Conservation (phyloP, 2,113 vertebrate genomes). For the Ornithorhynchus anatinus region DNA sequence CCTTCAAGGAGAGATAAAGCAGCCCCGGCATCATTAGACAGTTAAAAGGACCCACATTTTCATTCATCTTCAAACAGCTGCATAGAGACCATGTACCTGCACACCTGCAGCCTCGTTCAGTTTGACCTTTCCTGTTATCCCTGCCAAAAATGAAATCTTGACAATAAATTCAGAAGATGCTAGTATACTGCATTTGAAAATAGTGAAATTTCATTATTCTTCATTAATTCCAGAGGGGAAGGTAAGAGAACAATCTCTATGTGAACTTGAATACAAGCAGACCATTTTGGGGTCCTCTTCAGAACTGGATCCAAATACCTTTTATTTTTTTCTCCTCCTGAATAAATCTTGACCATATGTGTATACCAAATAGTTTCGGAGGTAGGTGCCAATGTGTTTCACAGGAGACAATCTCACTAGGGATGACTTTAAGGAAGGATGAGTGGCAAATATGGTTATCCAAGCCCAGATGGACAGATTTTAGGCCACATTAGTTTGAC, state of each 20-base stretch:
- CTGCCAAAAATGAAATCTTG: slow-evolving; percentile 46
- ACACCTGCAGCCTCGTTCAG: slow-evolving; percentile 53
- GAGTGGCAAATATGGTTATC: not conserved
- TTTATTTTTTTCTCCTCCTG: not conserved
- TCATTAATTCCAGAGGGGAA: slow-evolving; percentile 25
- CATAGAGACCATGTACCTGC: not conserved
- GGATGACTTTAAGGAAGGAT: not conserved
- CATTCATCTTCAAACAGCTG: slow-evolving; percentile 33
- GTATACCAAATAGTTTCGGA: not conserved
- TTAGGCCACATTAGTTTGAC: not conserved
- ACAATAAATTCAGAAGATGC: slow-evolving; percentile 37
- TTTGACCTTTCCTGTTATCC: slow-evolving; percentile 35
- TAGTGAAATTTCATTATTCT: slow-evolving; percentile 25
- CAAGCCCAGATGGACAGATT: not conserved
- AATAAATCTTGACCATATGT: not conserved
- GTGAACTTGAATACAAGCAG: not conserved
- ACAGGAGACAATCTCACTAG: not conserved
- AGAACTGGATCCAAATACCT: not conserved
- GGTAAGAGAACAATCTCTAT: slow-evolving; percentile 1
- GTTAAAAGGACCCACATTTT: not conserved
- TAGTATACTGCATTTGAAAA: slow-evolving; percentile 35
- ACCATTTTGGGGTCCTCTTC: not conserved
- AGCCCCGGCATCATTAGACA: slow-evolving; percentile 9
- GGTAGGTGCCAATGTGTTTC: not conserved
- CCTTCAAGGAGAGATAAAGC: slow-evolving; percentile 44